Percentiles rank a stretch among this genome's conserved stretches.
Conservation (phyloP, 1,140 invertebrate species). For the Drusus annulatus region DNA sequence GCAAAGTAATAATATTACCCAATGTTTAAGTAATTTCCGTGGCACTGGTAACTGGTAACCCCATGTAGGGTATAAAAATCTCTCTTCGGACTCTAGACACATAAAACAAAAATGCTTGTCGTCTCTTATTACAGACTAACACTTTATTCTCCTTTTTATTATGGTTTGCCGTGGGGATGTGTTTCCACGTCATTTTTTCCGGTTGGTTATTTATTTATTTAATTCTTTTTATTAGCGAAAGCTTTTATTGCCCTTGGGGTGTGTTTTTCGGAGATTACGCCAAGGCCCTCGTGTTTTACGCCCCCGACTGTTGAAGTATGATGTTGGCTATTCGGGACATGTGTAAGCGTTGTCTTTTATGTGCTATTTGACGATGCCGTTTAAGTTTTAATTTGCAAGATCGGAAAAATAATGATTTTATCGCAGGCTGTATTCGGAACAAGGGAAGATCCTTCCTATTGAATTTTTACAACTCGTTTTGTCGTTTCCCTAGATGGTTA, state of each 20-base stretch:
- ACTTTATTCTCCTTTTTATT: conserved; percentile 59
- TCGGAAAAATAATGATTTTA: conserved; percentile 28
- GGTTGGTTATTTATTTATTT: conserved; percentile 59
- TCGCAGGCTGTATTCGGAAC: not conserved
- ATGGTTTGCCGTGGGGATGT: conserved; percentile 47
- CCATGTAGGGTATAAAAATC: conserved; percentile 25
- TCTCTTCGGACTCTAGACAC: conserved; percentile 52
- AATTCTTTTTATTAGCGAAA: conserved; percentile 60
- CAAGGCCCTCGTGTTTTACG: conserved; percentile 54
- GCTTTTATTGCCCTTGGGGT: conserved; percentile 58
- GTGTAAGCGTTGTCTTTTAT: conserved; percentile 37
- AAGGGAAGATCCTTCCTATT: not conserved
- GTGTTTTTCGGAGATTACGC: conserved; percentile 60
- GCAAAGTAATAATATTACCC: too few species aligned
- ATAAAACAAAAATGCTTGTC: conserved; percentile 59
- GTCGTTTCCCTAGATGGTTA: too few species aligned
- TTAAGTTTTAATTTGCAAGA: conserved; percentile 36
- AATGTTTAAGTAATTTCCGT: conserved; percentile 1
- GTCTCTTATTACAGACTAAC: conserved; percentile 57
- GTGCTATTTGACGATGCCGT: conserved; percentile 31
- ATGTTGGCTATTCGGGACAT: conserved; percentile 41
- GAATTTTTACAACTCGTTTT: too few species aligned
- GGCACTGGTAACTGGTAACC: conserved; percentile 19
- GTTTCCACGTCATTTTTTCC: conserved; percentile 51
- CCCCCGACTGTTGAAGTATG: conserved; percentile 34